Base-by-base conservation (phyloP, 2,113 vertebrate genomes). In the Siphamia tubifer region DNA sequence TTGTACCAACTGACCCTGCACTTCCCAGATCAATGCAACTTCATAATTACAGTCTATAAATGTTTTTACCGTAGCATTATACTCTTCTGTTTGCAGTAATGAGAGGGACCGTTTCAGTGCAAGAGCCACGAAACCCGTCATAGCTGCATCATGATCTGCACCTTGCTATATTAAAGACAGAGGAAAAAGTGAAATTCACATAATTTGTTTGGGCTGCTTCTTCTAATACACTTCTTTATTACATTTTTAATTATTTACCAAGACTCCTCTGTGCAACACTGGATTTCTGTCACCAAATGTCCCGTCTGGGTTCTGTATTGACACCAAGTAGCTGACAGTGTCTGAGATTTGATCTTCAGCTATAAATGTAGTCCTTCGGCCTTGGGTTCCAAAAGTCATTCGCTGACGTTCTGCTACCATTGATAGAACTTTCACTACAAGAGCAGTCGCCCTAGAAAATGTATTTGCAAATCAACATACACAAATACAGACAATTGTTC, bases 91-190 rank as follows among this genome's bases (percentile, higher is more conserved):
- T 23, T 21, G 8, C 42, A 93, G 80, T 27, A 86, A 42, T 0
- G 15, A 31, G 23, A 91, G 75, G 0, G 94, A 91, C 0, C 85
- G 67, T 0, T 92, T 36, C 8, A 96, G 85, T 8, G 94, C 90
- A 0, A 96, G 70, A 52, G 90, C 87, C 52, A 95, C 90, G 2
- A 94, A 96, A 17, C 95, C 94, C 0, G 95, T 95, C 58, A 94
- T 87, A 0, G 93, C 86, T 20, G 83, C 81, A 0, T 83, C 70
- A 20, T 87, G 71, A 1, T 94, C 90, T 1, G 34, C 36, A 1
- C 79, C 90, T 1, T 85, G 91, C 95, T 92, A 53, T 5, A 84
- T 53, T 4, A 43, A 55, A 80, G 20, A 85, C 51, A 68, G 0
- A 60, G 7, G 49, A 2, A 52, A 13, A 25, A 6, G 1, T 21